phyloP scores from a whole-genome alignment of 2,113 vertebrate genomes.

The Tamias sibiricus region DNA sequence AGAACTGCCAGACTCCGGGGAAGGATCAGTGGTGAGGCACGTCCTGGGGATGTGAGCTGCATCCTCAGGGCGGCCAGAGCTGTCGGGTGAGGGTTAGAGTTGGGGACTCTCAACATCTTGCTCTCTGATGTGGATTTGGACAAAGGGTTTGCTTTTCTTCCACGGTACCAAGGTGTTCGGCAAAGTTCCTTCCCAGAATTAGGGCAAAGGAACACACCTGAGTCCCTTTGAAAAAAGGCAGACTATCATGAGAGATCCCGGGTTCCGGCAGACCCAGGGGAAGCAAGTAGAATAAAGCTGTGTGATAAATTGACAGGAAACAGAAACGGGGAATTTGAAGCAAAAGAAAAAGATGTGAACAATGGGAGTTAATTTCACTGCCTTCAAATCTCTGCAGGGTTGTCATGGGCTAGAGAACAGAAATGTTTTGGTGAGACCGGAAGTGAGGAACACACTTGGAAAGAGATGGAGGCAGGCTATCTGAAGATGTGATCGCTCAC shows the following conservation, averaged over 20 bases:
- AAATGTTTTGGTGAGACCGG: not conserved
- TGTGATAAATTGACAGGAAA: not conserved
- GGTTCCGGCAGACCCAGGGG: not conserved
- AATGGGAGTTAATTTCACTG: not conserved
- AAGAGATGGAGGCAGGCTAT: not conserved
- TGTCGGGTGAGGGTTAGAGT: not conserved
- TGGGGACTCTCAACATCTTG: not conserved
- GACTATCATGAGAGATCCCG: not conserved
- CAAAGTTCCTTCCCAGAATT: not conserved
- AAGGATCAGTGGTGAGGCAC: conserved; percentile 57
- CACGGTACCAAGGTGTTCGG: not conserved
- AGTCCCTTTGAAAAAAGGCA: not conserved
- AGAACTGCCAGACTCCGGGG: conserved; percentile 70
- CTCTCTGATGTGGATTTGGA: not conserved
- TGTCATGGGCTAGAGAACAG: not conserved
- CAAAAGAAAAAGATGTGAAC: not conserved
- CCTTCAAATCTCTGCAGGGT: not conserved
- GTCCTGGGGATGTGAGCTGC: conserved; percentile 46
- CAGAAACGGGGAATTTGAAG: not conserved
- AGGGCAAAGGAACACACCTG: not conserved
- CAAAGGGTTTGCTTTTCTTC: not conserved
- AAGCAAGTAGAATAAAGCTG: not conserved
- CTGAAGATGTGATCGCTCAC: not conserved
- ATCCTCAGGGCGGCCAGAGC: not conserved
- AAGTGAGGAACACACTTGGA: not conserved